Evolutionary conservation across 1,140 invertebrate genomes (phyloP).

Genomic region (Capitella teleta): DNA sequence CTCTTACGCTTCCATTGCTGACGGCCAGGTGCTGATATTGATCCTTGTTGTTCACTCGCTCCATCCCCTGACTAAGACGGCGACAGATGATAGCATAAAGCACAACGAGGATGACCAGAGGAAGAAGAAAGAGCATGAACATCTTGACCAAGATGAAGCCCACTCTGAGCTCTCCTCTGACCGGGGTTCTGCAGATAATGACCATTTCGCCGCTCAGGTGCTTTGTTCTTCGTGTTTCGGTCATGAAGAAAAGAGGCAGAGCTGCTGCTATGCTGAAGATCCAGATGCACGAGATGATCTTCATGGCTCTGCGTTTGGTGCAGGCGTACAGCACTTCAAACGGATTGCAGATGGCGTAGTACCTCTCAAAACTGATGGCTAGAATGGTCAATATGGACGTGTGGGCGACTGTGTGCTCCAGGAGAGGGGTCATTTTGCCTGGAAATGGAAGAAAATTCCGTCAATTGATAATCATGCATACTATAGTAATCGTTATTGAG

Average conservation of each 20-base stretch:
- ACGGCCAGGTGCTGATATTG: too few species aligned
- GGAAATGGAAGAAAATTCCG: not conserved
- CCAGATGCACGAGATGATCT: conserved; percentile 76
- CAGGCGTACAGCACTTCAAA: conserved; percentile 80
- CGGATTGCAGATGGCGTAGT: conserved; percentile 88
- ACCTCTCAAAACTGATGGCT: conserved; percentile 75
- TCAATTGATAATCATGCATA: too few species aligned
- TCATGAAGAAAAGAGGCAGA: too few species aligned
- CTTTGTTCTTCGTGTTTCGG: too few species aligned
- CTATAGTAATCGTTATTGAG: too few species aligned
- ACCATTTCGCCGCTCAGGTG: too few species aligned
- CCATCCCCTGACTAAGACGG: conserved; percentile 5
- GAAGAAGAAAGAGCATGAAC: conserved; percentile 22
- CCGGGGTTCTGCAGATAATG: too few species aligned
- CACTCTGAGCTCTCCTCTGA: too few species aligned
- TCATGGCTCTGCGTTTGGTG: conserved; percentile 69
- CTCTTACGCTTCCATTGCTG: too few species aligned
- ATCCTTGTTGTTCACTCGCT: too few species aligned
- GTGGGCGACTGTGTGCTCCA: conserved; percentile 83
- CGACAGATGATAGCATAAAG: conserved; percentile 52
- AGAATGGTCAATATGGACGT: conserved; percentile 86
- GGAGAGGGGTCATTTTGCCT: conserved; percentile 68
- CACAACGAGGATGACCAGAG: conserved; percentile 53
- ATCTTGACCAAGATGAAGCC: conserved; percentile 68
- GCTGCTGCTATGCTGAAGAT: too few species aligned